Percentiles rank a stretch among this genome's conserved stretches.
Evolutionary conservation across 2,113 vertebrate species (phyloP).

Genomic region (Lophotis ruficrista): DNA sequence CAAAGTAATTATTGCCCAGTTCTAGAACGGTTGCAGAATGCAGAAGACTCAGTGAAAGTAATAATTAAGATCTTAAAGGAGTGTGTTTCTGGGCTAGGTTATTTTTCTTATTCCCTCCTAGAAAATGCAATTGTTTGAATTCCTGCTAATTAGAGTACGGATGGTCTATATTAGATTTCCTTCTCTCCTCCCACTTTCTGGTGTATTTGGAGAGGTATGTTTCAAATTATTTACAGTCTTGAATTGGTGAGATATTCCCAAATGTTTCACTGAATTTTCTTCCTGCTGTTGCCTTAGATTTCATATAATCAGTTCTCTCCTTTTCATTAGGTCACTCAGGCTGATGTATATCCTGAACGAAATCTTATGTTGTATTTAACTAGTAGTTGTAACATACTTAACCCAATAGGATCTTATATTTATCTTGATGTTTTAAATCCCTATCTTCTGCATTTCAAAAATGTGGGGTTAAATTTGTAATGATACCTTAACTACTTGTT

Average conservation of each 20-base stretch:
- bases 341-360: constrained; percentile 23
- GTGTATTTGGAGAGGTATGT: constrained; percentile 4
- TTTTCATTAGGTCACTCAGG: constrained; percentile 27
- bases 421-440: constrained; percentile 32
- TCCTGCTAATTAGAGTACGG: constrained; percentile 10
- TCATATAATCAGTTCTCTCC: constrained; percentile 42
- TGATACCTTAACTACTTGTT: constrained; percentile 61
- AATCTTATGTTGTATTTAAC: constrained; percentile 53
- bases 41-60: not conserved
- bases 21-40: not conserved
- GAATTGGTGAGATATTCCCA: constrained; percentile 25
- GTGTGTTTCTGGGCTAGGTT: not conserved
- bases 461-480: constrained; percentile 26
- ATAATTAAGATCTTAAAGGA: constrained; percentile 15
- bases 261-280: constrained; percentile 7
- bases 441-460: constrained; percentile 51
- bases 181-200: not conserved
- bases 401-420: constrained; percentile 24
- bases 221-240: constrained; percentile 56
- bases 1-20: not conserved
- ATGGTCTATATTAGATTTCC: constrained; percentile 29
- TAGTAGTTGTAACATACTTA: constrained; percentile 45
- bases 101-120: constrained; percentile 1
- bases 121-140: constrained; percentile 15
- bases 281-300: not conserved